Conservation (phyloP, 2,888 invertebrate genomes). For the Ichneumoninae sp. region DNA sequence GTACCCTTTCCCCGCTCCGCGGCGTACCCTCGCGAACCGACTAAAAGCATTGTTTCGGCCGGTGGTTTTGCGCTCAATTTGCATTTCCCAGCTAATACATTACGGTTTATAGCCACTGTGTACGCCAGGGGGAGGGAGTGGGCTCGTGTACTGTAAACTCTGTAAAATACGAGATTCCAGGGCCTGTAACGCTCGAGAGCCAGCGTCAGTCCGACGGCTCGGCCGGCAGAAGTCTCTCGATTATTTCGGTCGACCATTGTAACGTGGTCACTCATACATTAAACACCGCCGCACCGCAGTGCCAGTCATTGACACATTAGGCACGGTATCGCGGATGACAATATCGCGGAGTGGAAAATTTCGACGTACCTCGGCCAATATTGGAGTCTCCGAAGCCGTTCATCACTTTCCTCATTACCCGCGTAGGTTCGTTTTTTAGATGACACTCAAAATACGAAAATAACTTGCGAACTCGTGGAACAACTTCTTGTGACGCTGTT, state of each 20-base stretch:
- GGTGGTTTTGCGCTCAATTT: conserved; percentile 82
- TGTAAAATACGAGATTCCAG: conserved; percentile 76
- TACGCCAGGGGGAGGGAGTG: conserved; percentile 53
- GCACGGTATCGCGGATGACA: neutral
- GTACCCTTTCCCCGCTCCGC: conserved; percentile 31
- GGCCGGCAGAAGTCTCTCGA: conserved; percentile 4
- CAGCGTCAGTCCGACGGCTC: conserved; percentile 36
- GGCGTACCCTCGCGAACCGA: conserved; percentile 65
- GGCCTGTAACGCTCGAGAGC: conserved; percentile 34
- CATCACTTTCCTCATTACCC: neutral
- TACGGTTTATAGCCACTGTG: conserved; percentile 77
- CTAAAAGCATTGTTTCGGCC: conserved; percentile 82
- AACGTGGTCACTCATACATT: conserved; percentile 9
- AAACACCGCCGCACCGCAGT: neutral
- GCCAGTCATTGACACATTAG: conserved; percentile 11
- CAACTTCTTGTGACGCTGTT: neutral
- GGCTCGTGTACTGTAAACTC: conserved; percentile 75
- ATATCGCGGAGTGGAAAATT: neutral
- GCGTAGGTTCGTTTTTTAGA: neutral
- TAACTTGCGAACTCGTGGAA: neutral
- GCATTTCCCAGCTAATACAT: conserved; percentile 81
- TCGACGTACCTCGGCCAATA: neutral
- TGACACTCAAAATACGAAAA: neutral
- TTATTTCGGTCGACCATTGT: conserved; percentile 16
- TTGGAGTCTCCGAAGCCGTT: neutral